Conservation (phyloP, 1,140 invertebrate species). For the Neotoxoptera formosana region DNA sequence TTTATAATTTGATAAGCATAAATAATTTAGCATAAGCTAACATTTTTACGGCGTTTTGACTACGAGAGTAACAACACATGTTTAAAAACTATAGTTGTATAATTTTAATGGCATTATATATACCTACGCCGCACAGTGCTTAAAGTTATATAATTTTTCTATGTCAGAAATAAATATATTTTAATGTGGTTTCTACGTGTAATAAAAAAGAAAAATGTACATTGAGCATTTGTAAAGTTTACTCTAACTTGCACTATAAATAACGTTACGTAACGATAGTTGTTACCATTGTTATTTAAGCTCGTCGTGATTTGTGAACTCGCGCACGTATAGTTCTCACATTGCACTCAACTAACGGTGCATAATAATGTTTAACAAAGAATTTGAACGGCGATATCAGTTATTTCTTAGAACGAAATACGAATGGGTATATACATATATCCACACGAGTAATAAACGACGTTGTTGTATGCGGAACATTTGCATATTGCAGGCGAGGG, state of each 20-base stretch:
- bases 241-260: constrained; percentile 31
- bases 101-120: constrained; percentile 38
- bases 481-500: neutral
- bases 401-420: neutral
- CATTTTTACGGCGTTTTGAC: constrained; percentile 18
- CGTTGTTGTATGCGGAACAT: neutral
- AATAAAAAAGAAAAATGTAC: constrained; percentile 42
- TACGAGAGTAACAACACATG: neutral
- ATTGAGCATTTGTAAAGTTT: constrained; percentile 37
- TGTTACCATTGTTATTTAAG: constrained; percentile 31
- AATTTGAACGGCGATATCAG: neutral
- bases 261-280: constrained; percentile 19
- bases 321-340: constrained; percentile 21
- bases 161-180: constrained; percentile 36
- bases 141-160: constrained; percentile 33
- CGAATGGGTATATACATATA: no score
- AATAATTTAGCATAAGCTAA: constrained; percentile 1
- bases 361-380: neutral
- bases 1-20: neutral
- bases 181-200: neutral
- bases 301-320: neutral
- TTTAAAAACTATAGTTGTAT: constrained; percentile 27
- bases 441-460: neutral
- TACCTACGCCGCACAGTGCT: neutral
- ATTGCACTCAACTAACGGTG: neutral